These are phyloP conservation scores for Idris sp. DNA, from an alignment of 1,140 invertebrate species.

Conservation along the genomic window DNA sequence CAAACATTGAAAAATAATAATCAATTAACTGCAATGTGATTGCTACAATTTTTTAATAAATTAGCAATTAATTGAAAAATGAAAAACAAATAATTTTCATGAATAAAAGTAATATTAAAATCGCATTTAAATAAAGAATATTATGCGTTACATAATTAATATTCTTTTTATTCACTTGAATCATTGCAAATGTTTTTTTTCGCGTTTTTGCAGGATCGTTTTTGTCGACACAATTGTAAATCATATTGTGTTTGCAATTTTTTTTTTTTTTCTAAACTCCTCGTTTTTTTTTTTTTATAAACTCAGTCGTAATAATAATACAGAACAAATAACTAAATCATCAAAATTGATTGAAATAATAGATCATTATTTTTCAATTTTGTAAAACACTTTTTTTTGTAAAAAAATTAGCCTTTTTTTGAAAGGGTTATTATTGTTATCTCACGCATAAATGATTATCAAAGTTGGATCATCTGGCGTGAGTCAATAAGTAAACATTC, in stretches of 20 bases:
- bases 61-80: too few relatives aligned
- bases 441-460: neutral
- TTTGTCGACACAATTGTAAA: slow-evolving; percentile 42
- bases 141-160: slow-evolving; percentile 52
- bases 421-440: too few relatives aligned
- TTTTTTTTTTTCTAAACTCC: slow-evolving; percentile 31
- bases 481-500: slow-evolving; percentile 57
- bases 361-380: too few relatives aligned
- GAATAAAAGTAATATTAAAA: too few relatives aligned
- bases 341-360: slow-evolving; percentile 37
- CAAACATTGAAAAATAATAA: slow-evolving; percentile 27
- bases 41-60: too few relatives aligned
- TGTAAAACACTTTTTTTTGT: too few relatives aligned
- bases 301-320: slow-evolving; percentile 39
- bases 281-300: slow-evolving; percentile 32
- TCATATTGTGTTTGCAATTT: slow-evolving; percentile 50
- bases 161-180: slow-evolving; percentile 25
- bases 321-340: slow-evolving; percentile 39
- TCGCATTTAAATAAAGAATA: slow-evolving; percentile 8
- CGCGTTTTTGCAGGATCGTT: slow-evolving; percentile 48
- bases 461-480: slow-evolving; percentile 11
- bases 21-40: too few relatives aligned
- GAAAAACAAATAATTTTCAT: too few relatives aligned
- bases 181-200: slow-evolving; percentile 42
- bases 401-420: too few relatives aligned